phyloP scores from a whole-genome alignment of 1,140 invertebrate species.

The Solenopsis fugax region DNA sequence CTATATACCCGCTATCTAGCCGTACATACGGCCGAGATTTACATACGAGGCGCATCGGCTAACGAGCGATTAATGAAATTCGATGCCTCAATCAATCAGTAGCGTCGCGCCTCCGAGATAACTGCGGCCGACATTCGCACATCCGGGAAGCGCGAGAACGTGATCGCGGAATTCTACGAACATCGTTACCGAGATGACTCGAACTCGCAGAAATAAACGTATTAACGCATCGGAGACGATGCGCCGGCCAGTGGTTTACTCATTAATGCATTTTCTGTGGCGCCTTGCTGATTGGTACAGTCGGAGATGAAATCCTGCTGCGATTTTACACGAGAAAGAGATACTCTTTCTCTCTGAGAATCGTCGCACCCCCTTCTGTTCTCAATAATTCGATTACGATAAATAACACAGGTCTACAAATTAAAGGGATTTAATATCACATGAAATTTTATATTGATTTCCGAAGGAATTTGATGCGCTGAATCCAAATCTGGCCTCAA shows the following conservation, averaged over 20 bases:
- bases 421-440: too few species aligned
- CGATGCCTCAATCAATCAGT: conserved; percentile 71
- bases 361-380: neutral
- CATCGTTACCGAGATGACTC: neutral
- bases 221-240: conserved; percentile 12
- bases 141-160: conserved; percentile 41
- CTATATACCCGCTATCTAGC: conserved; percentile 66
- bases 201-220: conserved; percentile 38
- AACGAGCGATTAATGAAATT: conserved; percentile 76
- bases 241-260: conserved; percentile 14
- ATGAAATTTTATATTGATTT: too few species aligned
- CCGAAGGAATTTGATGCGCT: too few species aligned
- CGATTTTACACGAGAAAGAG: neutral
- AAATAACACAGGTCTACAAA: too few species aligned
- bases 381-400: neutral
- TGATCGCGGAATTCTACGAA: conserved; percentile 58
- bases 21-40: conserved; percentile 57
- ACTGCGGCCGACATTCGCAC: conserved; percentile 12
- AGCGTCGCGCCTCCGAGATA: conserved; percentile 19
- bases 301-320: conserved; percentile 2
- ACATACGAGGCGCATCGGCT: conserved; percentile 59
- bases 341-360: neutral
- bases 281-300: conserved; percentile 43
- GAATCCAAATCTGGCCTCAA: too few species aligned
- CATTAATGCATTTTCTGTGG: conserved; percentile 54